Evolutionary conservation across 2,797 vertebrate species (phyloP).

Genomic region (Poeciliopsis paucimaculata): DNA sequence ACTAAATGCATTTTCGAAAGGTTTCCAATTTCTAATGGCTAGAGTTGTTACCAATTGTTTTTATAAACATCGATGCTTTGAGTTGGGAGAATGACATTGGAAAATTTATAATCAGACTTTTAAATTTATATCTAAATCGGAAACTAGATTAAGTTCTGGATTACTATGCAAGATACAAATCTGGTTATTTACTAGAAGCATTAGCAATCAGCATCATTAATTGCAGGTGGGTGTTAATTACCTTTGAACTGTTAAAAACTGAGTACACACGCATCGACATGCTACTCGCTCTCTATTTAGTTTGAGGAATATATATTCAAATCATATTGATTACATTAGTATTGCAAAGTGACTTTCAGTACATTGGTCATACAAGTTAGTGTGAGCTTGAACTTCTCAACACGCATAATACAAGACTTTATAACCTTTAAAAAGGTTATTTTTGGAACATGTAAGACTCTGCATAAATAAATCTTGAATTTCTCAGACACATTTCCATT

Average conservation of each 20-base stretch:
- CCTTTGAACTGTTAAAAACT: background rate
- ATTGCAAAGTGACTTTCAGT: background rate
- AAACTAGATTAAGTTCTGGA: background rate
- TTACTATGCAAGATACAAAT: background rate
- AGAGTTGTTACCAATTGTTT: background rate
- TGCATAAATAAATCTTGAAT: background rate
- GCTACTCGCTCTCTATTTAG: background rate
- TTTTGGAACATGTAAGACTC: background rate
- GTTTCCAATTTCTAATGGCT: background rate
- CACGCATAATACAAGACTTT: background rate
- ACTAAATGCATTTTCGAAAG: background rate
- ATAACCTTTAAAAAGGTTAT: background rate
- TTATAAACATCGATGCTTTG: background rate
- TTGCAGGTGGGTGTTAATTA: background rate
- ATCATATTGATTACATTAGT: background rate
- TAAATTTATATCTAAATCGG: background rate
- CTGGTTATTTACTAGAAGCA: background rate
- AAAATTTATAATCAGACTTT: background rate
- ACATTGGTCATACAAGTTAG: background rate
- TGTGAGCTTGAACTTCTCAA: background rate
- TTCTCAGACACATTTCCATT: background rate
- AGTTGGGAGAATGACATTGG: background rate
- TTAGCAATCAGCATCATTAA: background rate
- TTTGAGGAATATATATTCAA: background rate
- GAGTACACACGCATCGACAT: background rate